Evolutionary conservation across 2,888 invertebrate genomes (phyloP), one percentile per base, ranked within the genome.

Genomic region (Oscheius sp.): DNA sequence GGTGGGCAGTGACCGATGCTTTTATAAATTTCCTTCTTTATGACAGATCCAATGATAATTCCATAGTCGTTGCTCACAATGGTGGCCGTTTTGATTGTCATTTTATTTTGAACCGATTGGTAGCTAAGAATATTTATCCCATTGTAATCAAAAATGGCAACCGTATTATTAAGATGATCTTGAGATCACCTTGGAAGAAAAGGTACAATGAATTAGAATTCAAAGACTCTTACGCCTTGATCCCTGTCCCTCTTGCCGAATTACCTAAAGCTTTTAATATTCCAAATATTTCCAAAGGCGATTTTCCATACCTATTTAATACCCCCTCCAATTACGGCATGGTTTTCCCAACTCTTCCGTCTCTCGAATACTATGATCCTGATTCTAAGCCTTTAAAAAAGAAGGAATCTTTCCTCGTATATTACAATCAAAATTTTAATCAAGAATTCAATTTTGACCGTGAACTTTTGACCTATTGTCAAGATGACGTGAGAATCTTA

Each of bases 261-360:
- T 27, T 61, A 12, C 61, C 61, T 12, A 27, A 61, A n/a, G 61
- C 61, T 18, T 61, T 61, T 61, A 27, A n/a, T 23, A 13, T 61
- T 9, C 13, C 61, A 13, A 27, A 18, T 9, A 6, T 61, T 27
- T 16, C 9, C 61, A 61, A 61, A 35, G 61, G 61, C 7, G 61
- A 61, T 9, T 61, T 61, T 61, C 61, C 61, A 18, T 61, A 23
- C n/a, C 61, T 61, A 7, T 61, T 23, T n/a, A 61, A 61, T 27
- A 25, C 7, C 6, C 61, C 61, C 9, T 16, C 12, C 35, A 18
- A 61, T 25, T 61, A 61, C 18, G 61, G 61, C 7, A 35, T 12
- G 16, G 18, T 35, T 29, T 25, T 61, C 21, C 6, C 61, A 61
- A n/a, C 6, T 9, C 35, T 23, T n/a, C 61, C 61, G 9, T n/a